Evolutionary conservation across 2,113 vertebrate species (phyloP).

Genomic region (Sylvietta virens): DNA sequence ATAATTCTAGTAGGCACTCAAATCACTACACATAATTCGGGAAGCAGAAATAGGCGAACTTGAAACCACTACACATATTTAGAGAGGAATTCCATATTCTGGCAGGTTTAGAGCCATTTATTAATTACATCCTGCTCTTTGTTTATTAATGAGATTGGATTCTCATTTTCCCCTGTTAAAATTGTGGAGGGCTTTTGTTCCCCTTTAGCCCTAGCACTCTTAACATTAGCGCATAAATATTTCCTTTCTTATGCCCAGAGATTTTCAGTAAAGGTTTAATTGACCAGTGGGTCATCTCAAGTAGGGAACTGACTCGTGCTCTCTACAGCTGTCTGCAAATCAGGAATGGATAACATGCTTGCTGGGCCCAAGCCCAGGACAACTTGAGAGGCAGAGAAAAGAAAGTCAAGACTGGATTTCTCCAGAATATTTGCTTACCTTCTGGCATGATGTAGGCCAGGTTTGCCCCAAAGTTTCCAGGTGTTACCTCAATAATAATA

Average conservation of each 20-base stretch:
- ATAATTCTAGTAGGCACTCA: neutral
- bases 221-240: neutral
- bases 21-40: neutral
- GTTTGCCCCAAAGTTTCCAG: neutral
- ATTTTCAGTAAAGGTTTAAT: slow-evolving; percentile 7
- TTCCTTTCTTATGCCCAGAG: slow-evolving; percentile 21
- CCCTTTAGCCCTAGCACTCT: neutral
- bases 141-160: slow-evolving; percentile 25
- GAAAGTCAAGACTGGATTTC: neutral
- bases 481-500: neutral
- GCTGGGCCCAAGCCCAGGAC: neutral
- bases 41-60: neutral
- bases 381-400: neutral
- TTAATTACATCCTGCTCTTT: slow-evolving; percentile 51
- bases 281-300: neutral
- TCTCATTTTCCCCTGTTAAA: neutral
- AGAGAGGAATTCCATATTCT: slow-evolving; percentile 34
- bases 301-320: neutral
- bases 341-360: neutral
- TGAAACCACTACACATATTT: neutral
- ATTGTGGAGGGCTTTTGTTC: neutral
- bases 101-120: neutral
- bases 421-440: neutral
- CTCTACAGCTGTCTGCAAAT: slow-evolving; percentile 8
- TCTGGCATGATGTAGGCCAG: neutral